phyloP scores from a whole-genome alignment of 2,888 invertebrate species.

The Platynereis dumerilii region DNA sequence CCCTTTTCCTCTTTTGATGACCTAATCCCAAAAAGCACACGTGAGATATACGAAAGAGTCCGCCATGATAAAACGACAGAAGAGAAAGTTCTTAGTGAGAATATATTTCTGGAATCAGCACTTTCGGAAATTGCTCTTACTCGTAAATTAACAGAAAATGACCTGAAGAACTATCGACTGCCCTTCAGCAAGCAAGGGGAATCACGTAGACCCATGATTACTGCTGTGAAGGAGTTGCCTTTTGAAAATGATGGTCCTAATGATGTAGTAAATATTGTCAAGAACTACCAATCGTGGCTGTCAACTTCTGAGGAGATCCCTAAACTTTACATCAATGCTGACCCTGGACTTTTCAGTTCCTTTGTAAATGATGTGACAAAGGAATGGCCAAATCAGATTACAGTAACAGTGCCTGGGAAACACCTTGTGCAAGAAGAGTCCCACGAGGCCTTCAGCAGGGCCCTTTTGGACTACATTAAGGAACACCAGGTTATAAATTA shows the following conservation, averaged over 20 bases:
- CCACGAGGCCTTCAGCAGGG: background rate
- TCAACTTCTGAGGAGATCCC: background rate
- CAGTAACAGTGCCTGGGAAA: background rate
- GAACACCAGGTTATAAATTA: background rate
- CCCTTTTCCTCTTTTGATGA: conserved; percentile 3
- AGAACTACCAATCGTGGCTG: background rate
- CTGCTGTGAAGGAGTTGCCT: conserved; percentile 1
- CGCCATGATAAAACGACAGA: background rate
- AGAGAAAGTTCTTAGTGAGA: background rate
- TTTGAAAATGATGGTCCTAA: background rate
- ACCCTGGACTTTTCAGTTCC: conserved; percentile 1
- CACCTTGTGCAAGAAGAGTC: conserved; percentile 2
- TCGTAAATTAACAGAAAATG: conserved; percentile 1
- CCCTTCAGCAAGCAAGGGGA: conserved; percentile 1
- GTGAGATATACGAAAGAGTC: background rate
- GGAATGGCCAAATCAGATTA: conserved; percentile 3
- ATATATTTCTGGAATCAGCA: background rate
- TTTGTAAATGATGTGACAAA: background rate
- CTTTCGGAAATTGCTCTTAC: background rate
- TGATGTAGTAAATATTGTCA: conserved; percentile 3
- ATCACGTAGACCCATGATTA: background rate
- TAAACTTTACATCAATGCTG: conserved; percentile 8
- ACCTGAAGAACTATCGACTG: conserved; percentile 1
- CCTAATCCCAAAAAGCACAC: background rate
- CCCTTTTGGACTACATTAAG: background rate